These are phyloP conservation scores for Urocolius indicus DNA, from an alignment of 2,113 vertebrate genomes.

Conservation along the genomic window DNA sequence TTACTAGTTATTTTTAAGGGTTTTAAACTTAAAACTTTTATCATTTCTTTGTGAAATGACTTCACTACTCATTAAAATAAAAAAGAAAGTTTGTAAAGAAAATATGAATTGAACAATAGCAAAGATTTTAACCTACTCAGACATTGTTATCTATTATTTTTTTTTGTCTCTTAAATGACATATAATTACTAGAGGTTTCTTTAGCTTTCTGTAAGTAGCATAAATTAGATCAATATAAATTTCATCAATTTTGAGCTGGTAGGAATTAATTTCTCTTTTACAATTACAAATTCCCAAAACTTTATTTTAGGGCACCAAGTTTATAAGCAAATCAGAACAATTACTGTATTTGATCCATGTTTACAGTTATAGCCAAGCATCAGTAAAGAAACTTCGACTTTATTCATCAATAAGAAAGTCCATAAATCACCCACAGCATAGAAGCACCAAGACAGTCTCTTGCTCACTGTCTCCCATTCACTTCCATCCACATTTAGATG, in stretches of 20 bases:
- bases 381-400: neutral
- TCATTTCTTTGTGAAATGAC: neutral
- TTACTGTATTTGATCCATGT: neutral
- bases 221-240: neutral
- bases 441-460: no score
- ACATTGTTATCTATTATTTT: neutral
- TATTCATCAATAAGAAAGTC: neutral
- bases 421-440: neutral
- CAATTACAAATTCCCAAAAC: neutral
- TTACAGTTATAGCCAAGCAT: neutral
- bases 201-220: neutral
- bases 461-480: no score
- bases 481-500: no score
- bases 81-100: neutral
- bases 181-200: neutral
- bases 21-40: neutral
- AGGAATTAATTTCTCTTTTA: neutral
- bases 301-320: neutral
- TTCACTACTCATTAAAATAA: neutral
- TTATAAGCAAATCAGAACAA: neutral
- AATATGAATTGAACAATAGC: neutral
- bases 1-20: neutral
- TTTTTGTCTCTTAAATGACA: neutral
- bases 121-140: neutral
- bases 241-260: neutral